Conservation (phyloP, 2,888 invertebrate genomes). For the Parelbella ahira region DNA sequence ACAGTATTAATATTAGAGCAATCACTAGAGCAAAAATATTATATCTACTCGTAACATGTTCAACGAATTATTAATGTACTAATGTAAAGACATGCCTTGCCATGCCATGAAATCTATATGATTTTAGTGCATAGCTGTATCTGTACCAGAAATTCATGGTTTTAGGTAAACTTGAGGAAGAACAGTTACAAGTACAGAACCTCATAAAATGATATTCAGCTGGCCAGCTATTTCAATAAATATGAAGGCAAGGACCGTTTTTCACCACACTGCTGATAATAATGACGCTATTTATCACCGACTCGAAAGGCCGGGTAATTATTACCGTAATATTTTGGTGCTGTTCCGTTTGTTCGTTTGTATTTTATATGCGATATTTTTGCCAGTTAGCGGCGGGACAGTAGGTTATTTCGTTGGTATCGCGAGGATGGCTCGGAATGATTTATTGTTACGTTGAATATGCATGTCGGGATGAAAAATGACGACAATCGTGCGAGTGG, state of each 20-base stretch:
- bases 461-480: constrained; percentile 79
- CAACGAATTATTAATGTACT: too few species aligned
- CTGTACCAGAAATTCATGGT: constrained; percentile 3
- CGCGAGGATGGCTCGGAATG: constrained; percentile 62
- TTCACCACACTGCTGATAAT: constrained; percentile 71
- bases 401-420: constrained; percentile 66
- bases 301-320: constrained; percentile 74
- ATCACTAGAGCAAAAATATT: too few species aligned
- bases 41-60: too few species aligned
- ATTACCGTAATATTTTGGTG: constrained; percentile 70
- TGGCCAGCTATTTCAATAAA: constrained; percentile 68
- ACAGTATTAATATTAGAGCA: too few species aligned
- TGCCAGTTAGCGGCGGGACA: constrained; percentile 58
- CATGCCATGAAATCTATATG: too few species aligned
- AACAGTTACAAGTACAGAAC: constrained; percentile 43
- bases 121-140: too few species aligned
- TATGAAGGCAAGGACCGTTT: constrained; percentile 68
- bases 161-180: constrained; percentile 27
- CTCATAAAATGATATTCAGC: constrained; percentile 54
- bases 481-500: constrained; percentile 62
- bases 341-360: constrained; percentile 71
- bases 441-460: constrained; percentile 78
- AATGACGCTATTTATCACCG: constrained; percentile 77
- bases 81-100: too few species aligned
- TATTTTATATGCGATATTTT: constrained; percentile 63